Conservation (phyloP, 2,888 invertebrate genomes). For the Minunthozetes semirufus region DNA sequence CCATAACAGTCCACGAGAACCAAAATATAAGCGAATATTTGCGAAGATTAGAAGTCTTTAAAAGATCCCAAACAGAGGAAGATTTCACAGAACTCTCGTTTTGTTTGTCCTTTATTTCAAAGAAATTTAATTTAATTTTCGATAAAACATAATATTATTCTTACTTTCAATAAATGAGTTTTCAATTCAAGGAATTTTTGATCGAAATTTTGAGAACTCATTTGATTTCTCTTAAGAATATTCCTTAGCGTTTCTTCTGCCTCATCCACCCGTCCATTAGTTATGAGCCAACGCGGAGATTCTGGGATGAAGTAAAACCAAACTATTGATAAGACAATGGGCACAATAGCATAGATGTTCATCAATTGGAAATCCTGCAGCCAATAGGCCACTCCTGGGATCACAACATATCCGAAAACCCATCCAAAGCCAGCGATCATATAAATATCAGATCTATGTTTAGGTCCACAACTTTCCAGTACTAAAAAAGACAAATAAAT, state of each 20-base stretch:
- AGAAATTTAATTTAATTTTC: background rate
- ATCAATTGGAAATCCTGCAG: conserved; percentile 14
- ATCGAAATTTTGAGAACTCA: conserved; percentile 18
- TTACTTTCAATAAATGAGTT: background rate
- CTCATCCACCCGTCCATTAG: conserved; percentile 18
- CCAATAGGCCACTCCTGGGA: conserved; percentile 30
- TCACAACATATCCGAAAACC: conserved; percentile 32
- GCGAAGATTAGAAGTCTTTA: conserved; percentile 26
- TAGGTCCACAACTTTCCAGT: conserved; percentile 24
- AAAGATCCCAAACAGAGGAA: conserved; percentile 22
- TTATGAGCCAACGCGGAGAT: conserved; percentile 36
- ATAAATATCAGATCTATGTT: conserved; percentile 25
- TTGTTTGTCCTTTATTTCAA: background rate
- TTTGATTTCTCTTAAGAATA: conserved; percentile 15
- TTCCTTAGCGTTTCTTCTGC: conserved; percentile 1
- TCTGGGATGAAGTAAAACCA: conserved; percentile 34
- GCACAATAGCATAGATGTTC: conserved; percentile 3
- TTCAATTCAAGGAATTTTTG: conserved; percentile 8
- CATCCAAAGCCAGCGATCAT: conserved; percentile 30
- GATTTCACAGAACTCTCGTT: background rate
- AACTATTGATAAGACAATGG: background rate
- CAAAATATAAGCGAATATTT: conserved; percentile 33
- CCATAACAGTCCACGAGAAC: conserved; percentile 63
- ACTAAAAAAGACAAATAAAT: background rate
- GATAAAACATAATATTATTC: background rate